These are phyloP conservation scores for Cephus spinipes DNA, from an alignment of 2,888 invertebrate species.

Conservation along the genomic window DNA sequence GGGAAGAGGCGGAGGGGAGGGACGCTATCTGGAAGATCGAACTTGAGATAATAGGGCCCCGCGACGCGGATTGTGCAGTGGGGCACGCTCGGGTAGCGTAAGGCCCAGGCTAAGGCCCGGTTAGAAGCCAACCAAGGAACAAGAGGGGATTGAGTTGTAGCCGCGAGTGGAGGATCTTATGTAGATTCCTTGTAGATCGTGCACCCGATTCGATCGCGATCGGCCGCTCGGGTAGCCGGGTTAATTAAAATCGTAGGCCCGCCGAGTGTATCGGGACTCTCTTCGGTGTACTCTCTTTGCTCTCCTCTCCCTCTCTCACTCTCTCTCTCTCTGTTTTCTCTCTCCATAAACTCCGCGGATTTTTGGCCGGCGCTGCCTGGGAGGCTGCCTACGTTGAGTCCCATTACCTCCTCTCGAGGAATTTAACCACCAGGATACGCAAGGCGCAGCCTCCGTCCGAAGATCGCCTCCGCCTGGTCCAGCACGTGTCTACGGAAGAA, in stretches of 20 bases:
- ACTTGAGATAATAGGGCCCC: conserved; percentile 54
- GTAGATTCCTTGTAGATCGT: conserved; percentile 68
- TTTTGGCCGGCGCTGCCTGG: conserved; percentile 56
- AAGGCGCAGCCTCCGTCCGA: too few species aligned
- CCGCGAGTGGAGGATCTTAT: conserved; percentile 67
- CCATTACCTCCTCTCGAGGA: conserved; percentile 40
- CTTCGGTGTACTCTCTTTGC: conserved; percentile 23
- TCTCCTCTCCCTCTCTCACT: conserved; percentile 15
- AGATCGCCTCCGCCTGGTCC: too few species aligned
- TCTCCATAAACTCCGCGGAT: conserved; percentile 53
- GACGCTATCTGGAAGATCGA: conserved; percentile 62
- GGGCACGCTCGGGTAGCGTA: conserved; percentile 23
- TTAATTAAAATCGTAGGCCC: conserved; percentile 66
- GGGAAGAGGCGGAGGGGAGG: conserved; percentile 13
- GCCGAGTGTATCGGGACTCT: too few species aligned
- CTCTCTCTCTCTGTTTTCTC: conserved; percentile 14
- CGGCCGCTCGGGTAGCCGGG: conserved; percentile 64
- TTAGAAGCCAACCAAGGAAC: conserved; percentile 43
- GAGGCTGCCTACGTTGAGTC: conserved; percentile 57
- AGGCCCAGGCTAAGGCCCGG: conserved; percentile 39
- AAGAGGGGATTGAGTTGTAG: conserved; percentile 65
- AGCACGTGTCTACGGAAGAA: too few species aligned
- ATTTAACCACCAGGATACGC: too few species aligned
- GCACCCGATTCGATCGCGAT: conserved; percentile 68
- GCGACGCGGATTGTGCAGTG: conserved; percentile 41